phyloP scores from a whole-genome alignment of 2,113 vertebrate species.

The Mormoops blainvillei region DNA sequence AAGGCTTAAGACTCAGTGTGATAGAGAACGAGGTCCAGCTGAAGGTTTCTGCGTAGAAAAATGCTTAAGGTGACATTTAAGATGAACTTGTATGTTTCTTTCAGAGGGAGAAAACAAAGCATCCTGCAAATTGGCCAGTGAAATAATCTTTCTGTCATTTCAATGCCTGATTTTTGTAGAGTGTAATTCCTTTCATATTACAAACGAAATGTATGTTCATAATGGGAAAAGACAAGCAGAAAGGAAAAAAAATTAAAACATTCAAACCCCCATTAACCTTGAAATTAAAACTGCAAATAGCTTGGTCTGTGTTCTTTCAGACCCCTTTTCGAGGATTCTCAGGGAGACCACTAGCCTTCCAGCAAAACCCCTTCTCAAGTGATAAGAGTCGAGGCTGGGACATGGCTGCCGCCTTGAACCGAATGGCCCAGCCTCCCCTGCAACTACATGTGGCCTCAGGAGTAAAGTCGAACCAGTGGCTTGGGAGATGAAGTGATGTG shows the following conservation, averaged over 20 bases:
- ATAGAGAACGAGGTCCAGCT: background rate
- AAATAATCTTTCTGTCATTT: conserved; percentile 1
- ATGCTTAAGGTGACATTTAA: background rate
- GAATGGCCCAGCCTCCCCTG: background rate
- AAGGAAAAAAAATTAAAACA: background rate
- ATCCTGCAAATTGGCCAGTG: background rate
- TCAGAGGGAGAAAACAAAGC: background rate
- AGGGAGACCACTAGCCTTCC: background rate
- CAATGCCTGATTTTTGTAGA: conserved; percentile 10
- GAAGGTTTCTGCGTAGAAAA: background rate
- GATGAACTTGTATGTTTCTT: background rate
- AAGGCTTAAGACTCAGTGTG: background rate
- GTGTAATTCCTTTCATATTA: background rate
- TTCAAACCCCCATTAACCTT: background rate
- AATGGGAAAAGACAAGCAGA: background rate
- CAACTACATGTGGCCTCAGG: background rate
- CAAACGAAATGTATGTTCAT: background rate
- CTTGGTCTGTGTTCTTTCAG: background rate
- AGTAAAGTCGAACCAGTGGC: background rate
- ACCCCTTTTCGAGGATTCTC: background rate
- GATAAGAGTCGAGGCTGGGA: background rate
- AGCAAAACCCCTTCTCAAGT: background rate
- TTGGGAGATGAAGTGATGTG: background rate
- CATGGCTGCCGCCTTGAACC: background rate
- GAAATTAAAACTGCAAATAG: conserved; percentile 1